Conservation (phyloP, 2,888 invertebrate genomes). For the Drosophila fulvimacula region DNA sequence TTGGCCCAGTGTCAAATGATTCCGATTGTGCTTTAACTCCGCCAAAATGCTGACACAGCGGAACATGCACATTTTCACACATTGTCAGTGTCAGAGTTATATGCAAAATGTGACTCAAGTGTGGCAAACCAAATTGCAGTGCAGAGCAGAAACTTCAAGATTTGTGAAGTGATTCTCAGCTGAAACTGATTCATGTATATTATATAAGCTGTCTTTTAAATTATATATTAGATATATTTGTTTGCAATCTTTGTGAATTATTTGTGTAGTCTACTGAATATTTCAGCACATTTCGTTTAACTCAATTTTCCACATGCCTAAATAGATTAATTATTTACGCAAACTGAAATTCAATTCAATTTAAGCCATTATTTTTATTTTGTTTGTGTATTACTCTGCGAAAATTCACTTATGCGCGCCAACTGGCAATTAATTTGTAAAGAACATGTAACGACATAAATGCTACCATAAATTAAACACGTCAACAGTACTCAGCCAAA, state of each 20-base stretch:
- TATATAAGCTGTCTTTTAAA: neutral
- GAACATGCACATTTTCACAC: constrained; percentile 9
- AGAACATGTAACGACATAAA: constrained; percentile 15
- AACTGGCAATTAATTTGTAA: constrained; percentile 35
- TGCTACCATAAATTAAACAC: constrained; percentile 40
- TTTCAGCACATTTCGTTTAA: neutral
- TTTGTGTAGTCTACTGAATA: neutral
- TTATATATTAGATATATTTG: neutral
- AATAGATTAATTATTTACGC: neutral
- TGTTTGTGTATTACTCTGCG: neutral
- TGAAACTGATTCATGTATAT: neutral
- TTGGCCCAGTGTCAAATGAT: constrained; percentile 7
- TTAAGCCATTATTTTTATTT: neutral
- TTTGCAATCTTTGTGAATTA: neutral
- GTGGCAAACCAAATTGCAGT: neutral
- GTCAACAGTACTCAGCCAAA: constrained; percentile 30
- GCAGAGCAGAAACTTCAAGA: neutral
- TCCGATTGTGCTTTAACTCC: constrained; percentile 1
- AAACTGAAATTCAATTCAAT: neutral
- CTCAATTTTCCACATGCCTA: neutral
- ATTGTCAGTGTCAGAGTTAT: constrained; percentile 16
- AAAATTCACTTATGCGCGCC: constrained; percentile 2
- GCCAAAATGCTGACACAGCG: constrained; percentile 21
- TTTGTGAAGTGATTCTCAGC: neutral
- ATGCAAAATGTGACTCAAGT: neutral